Base-by-base conservation (phyloP, 2,888 invertebrate species). In the Phymatocera aterrima region DNA sequence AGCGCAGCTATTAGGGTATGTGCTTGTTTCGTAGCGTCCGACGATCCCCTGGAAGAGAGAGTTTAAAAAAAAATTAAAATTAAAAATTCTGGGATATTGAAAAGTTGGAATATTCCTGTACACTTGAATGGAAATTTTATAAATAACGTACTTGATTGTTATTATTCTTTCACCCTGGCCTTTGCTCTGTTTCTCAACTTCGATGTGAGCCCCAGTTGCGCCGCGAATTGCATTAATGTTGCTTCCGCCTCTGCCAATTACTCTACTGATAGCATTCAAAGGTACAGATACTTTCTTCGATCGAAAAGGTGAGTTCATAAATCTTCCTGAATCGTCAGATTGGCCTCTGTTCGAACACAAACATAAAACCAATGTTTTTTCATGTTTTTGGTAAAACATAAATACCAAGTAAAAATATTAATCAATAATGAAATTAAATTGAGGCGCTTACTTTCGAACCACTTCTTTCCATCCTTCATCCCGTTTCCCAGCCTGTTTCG, bases 401-500 rank as follows among this genome's bases (percentile, higher is more conserved):
- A n/a, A n/a, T n/a, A 43, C 18, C 48, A 48, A 48, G 37, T 54
- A 57, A 46, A 21, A 5, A 46, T 31, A 18, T 74, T 34, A 51
- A 65, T 12, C 10, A 48, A 4, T n/a, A 65, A 12, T 48, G 40
- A 61, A 60, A 80, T 48, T 31, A 18, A 37, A 78, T 40, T 21
- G 31, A 48, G 15, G 8, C 28, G 83, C 91, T 90, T 90, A 97
- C 92, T 96, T 97, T 89, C 97, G 93, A 8, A 97, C 96, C 64
- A 98, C 98, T 91, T 99, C 98, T 89, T 98, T 98, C 98, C 98
- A 99, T 12, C 98, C 98, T 87, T 98, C 98, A 86, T 98, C 96
- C 81, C 97, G 93, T 87, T 95, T 91, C 87, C 91, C 92, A 61
- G 91, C 92, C 87, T 94, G 93, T 87, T 95, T 96, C 0, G 95